These are phyloP conservation scores for Eupithecia pulchellata DNA, from an alignment of 2,888 invertebrate genomes.

Conservation along the genomic window DNA sequence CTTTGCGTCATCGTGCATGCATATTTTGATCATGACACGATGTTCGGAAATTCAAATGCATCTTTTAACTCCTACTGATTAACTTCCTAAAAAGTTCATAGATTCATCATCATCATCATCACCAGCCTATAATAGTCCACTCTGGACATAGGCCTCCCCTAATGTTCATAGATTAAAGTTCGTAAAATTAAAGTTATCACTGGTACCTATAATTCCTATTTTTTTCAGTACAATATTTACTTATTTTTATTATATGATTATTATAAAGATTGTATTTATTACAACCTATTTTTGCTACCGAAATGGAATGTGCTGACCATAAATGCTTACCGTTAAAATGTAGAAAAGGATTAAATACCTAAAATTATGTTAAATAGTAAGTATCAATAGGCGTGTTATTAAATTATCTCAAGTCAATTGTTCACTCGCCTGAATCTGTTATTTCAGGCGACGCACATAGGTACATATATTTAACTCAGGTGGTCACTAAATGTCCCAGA, in stretches of 20 bases:
- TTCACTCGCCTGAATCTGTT: neutral
- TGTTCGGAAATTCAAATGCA: neutral
- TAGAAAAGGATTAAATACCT: neutral
- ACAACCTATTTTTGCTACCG: too few species aligned
- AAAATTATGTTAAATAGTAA: neutral
- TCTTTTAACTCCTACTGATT: neutral
- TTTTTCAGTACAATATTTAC: too few species aligned
- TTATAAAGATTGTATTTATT: too few species aligned
- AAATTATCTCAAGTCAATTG: neutral
- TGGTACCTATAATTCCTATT: too few species aligned
- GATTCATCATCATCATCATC: too few species aligned
- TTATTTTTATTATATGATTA: too few species aligned
- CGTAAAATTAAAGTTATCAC: too few species aligned
- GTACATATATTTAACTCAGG: neutral
- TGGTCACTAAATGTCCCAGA: constrained; percentile 3
- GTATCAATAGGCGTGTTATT: neutral
- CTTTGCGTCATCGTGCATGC: constrained; percentile 13
- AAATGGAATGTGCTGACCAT: too few species aligned
- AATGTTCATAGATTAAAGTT: too few species aligned
- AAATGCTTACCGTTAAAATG: neutral
- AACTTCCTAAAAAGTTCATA: neutral
- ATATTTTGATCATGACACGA: constrained; percentile 17
- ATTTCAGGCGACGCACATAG: neutral
- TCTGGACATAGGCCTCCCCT: too few species aligned
- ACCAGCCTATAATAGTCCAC: too few species aligned